Base-by-base conservation (phyloP, 2,888 invertebrate genomes). In the Diaphora mendica region DNA sequence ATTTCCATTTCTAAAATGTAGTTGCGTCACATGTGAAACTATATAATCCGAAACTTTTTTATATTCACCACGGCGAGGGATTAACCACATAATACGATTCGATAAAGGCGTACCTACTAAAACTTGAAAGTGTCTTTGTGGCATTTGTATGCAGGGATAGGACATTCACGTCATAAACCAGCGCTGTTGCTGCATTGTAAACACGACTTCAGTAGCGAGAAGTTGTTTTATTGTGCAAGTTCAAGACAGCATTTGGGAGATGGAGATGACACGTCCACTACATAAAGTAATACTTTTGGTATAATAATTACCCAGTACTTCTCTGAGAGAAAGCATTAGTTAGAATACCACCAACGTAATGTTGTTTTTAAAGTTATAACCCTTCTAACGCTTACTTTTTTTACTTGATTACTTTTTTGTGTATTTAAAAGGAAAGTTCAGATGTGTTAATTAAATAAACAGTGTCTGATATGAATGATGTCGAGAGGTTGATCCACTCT, bases 71-170 rank as follows among this genome's bases (percentile, higher is more conserved):
- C 73, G 44, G 74, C 68, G 66, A 64, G 66, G 71, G 64, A 79
- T 81, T 82, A 86, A 87, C 84, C 85, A 85, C 85, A 86, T 85
- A 86, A 89, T 78, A 70, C 20, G 64, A 80, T 85, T 83, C 82
- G 77, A 84, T 89, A 90, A 90, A 88, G 88, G 91, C 89, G 87
- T 86, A 75, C 67, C 68, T 13, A 88, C 85, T 90, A 90, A 90
- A 90, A 89, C 87, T 89, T 87, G 91, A 91, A 92, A 94, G 92
- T 91, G 90, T 87, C 89, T 80, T 82, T 79, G 73, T 85, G 85
- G 88, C 87, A 93, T 94, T 93, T 91, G 92, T 94, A 94, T 93
- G 92, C 94, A 85, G 83, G 86, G 85, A 88, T 89, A 85, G 86
- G 82, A 78, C 88, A 84, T 74, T 82, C 84, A 86, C 88, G 91